These are phyloP conservation scores for Sitodiplosis mosellana DNA, from an alignment of 1,140 invertebrate genomes.

Conservation along the genomic window DNA sequence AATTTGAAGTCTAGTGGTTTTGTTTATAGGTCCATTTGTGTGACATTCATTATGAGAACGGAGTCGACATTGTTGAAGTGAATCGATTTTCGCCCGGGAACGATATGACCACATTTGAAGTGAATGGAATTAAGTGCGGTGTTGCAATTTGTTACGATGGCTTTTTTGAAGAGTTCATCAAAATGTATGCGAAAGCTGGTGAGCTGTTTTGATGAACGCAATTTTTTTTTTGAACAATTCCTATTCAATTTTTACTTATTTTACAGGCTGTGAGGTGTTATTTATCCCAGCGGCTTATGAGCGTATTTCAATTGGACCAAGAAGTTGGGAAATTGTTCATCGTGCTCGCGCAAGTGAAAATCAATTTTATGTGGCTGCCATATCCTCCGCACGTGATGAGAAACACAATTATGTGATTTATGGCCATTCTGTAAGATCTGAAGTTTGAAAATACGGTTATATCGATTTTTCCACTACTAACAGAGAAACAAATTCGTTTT, in stretches of 20 bases:
- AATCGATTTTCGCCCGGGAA: constrained; percentile 62
- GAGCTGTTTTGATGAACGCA: neutral
- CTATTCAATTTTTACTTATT: neutral
- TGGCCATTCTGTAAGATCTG: too few relatives aligned
- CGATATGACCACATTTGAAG: constrained; percentile 53
- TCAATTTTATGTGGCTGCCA: constrained; percentile 56
- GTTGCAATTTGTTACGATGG: constrained; percentile 91
- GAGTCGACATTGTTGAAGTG: constrained; percentile 87
- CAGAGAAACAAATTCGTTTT: too few relatives aligned
- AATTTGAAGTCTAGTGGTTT: constrained; percentile 4
- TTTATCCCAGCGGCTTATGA: constrained; percentile 81
- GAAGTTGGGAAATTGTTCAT: constrained; percentile 78
- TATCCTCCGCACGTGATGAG: constrained; percentile 58
- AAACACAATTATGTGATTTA: constrained; percentile 64
- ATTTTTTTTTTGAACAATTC: neutral
- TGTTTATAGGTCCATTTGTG: constrained; percentile 69
- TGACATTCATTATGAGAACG: constrained; percentile 85
- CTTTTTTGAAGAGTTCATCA: constrained; percentile 75
- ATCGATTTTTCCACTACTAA: too few relatives aligned
- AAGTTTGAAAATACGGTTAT: too few relatives aligned
- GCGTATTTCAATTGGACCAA: constrained; percentile 86
- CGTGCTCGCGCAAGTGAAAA: constrained; percentile 65
- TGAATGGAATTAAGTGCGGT: constrained; percentile 60
- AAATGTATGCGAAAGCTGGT: constrained; percentile 60
- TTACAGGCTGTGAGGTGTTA: constrained; percentile 58